Evolutionary conservation across 2,888 invertebrate species (phyloP).

Genomic region (Xiphydria camelus): DNA sequence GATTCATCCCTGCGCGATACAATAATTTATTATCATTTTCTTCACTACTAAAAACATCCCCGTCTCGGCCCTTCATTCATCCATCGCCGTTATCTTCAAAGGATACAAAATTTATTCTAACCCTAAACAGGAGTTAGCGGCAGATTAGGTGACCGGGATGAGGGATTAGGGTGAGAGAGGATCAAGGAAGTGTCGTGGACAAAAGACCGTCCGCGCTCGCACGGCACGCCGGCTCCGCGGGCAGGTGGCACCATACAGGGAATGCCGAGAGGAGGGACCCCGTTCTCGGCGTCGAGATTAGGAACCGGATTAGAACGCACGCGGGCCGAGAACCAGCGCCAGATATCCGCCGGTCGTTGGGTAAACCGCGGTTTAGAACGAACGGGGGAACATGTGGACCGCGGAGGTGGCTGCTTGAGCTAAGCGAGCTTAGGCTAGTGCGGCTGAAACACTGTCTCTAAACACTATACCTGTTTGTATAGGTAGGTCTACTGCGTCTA

Average conservation of each 20-base stretch:
- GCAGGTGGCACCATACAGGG: neutral
- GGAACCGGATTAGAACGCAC: conserved; percentile 35
- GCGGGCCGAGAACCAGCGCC: conserved; percentile 29
- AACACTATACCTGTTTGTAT: conserved; percentile 34
- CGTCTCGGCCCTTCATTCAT: too few species aligned
- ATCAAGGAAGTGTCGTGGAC: conserved; percentile 27
- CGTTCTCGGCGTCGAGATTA: conserved; percentile 34
- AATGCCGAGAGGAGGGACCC: conserved; percentile 9
- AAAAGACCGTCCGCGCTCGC: neutral
- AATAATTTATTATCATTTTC: too few species aligned
- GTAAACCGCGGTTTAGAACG: conserved; percentile 68
- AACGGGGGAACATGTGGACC: conserved; percentile 61
- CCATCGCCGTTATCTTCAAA: too few species aligned
- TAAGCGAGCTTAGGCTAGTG: conserved; percentile 55
- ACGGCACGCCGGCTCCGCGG: conserved; percentile 12
- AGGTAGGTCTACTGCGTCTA: too few species aligned
- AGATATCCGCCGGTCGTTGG: conserved; percentile 63
- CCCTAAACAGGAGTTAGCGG: conserved; percentile 5
- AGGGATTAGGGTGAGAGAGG: conserved; percentile 34
- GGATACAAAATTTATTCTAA: neutral
- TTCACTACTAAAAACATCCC: too few species aligned
- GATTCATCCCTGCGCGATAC: too few species aligned
- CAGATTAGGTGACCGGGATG: conserved; percentile 35
- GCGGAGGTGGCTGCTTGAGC: conserved; percentile 50
- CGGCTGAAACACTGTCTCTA: conserved; percentile 58